Evolutionary conservation across 2,113 vertebrate genomes (phyloP).

Genomic region (Helogale parvula): DNA sequence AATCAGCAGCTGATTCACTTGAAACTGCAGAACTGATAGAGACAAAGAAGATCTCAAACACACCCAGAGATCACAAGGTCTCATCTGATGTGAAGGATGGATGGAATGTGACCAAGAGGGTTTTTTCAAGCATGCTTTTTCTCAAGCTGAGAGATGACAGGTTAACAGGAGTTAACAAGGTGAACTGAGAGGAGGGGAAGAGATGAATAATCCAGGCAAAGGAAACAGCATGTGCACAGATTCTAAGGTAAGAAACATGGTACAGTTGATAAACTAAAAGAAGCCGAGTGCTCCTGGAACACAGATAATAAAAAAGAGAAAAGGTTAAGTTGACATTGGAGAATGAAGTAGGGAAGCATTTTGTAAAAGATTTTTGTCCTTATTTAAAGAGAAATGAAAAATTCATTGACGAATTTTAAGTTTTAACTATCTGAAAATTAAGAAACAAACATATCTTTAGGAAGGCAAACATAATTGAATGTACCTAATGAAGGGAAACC

Average conservation of each 20-base stretch:
- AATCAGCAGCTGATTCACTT: neutral
- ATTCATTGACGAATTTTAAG: neutral
- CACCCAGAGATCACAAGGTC: neutral
- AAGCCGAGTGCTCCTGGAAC: neutral
- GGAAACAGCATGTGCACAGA: neutral
- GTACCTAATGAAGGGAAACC: neutral
- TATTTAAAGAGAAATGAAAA: neutral
- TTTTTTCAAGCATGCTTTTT: neutral
- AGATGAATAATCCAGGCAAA: neutral
- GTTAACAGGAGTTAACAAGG: neutral
- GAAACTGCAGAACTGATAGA: neutral
- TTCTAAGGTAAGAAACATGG: neutral
- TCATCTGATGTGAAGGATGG: neutral
- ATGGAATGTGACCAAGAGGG: neutral
- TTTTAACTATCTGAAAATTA: neutral
- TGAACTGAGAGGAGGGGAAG: neutral
- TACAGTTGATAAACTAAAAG: neutral
- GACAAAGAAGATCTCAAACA: neutral
- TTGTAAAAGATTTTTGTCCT: neutral
- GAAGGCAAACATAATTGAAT: neutral
- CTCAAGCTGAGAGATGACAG: neutral
- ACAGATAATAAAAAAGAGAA: neutral
- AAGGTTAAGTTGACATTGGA: neutral
- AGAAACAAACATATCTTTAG: neutral
- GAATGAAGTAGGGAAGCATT: neutral